These are phyloP conservation scores for Arion vulgaris DNA, from an alignment of 1,140 invertebrate species.

Conservation along the genomic window DNA sequence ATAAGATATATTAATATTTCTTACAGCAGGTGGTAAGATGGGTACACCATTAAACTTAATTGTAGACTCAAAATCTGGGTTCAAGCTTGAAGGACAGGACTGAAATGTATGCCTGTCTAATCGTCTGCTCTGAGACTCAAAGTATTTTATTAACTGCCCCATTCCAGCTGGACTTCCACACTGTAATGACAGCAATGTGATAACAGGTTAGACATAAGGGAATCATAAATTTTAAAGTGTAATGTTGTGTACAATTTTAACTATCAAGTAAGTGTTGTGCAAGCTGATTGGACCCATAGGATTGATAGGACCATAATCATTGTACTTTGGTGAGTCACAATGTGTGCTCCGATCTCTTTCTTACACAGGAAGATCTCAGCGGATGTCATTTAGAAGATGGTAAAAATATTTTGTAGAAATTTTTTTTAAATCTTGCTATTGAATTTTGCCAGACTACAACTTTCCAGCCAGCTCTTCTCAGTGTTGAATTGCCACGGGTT, in stretches of 20 bases:
- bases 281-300: too few species aligned
- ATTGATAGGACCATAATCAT: too few species aligned
- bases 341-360: too few species aligned
- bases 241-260: not conserved
- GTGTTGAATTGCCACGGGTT: too few species aligned
- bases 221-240: not conserved
- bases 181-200: conserved; percentile 35
- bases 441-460: too few species aligned
- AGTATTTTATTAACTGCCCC: conserved; percentile 63
- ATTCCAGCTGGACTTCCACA: conserved; percentile 50
- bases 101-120: conserved; percentile 50
- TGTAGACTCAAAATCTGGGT: conserved; percentile 49
- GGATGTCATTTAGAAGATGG: too few species aligned
- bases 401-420: too few species aligned
- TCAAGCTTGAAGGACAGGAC: conserved; percentile 40
- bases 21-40: conserved; percentile 67
- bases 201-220: not conserved
- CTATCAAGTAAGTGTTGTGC: not conserved
- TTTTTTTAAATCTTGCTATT: too few species aligned
- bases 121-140: conserved; percentile 57
- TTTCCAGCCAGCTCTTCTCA: too few species aligned
- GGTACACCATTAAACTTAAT: conserved; percentile 66
- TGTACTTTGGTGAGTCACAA: too few species aligned
- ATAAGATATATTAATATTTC: conserved; percentile 25
- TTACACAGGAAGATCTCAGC: too few species aligned